phyloP scores from a whole-genome alignment of 1,140 invertebrate species.

The Drosophila busckii region DNA sequence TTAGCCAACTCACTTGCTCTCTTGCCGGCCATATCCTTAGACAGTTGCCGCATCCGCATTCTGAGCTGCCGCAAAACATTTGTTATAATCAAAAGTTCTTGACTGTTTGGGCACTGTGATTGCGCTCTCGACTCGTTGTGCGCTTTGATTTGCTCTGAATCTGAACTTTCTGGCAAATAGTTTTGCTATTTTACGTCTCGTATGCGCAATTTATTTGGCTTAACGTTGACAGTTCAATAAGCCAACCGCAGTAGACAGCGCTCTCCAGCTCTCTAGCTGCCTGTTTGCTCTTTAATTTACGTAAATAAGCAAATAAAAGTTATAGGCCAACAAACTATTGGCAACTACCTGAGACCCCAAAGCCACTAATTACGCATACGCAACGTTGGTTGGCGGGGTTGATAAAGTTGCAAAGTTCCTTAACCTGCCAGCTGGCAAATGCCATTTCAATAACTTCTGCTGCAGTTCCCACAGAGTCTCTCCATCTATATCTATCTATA shows the following conservation, averaged over 20 bases:
- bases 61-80: constrained; percentile 49
- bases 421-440: constrained; percentile 45
- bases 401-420: constrained; percentile 60
- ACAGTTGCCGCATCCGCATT: constrained; percentile 2
- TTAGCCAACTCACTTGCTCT: background rate
- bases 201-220: constrained; percentile 70
- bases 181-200: constrained; percentile 44
- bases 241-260: constrained; percentile 20
- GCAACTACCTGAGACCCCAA: constrained; percentile 40
- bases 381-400: constrained; percentile 42
- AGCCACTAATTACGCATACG: constrained; percentile 72
- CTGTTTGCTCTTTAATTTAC: constrained; percentile 61
- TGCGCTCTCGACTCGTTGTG: constrained; percentile 18
- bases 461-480: constrained; percentile 67
- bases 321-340: constrained; percentile 43
- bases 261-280: too few species aligned
- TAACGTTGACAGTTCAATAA: constrained; percentile 76
- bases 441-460: constrained; percentile 70
- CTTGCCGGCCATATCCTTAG: background rate
- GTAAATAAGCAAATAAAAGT: constrained; percentile 55
- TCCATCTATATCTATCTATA: too few species aligned
- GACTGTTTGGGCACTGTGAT: constrained; percentile 46
- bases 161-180: constrained; percentile 62
- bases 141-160: constrained; percentile 55
- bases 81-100: constrained; percentile 73